Conservation (phyloP, 2,888 invertebrate species). For the Nephrotoma flavescens region DNA sequence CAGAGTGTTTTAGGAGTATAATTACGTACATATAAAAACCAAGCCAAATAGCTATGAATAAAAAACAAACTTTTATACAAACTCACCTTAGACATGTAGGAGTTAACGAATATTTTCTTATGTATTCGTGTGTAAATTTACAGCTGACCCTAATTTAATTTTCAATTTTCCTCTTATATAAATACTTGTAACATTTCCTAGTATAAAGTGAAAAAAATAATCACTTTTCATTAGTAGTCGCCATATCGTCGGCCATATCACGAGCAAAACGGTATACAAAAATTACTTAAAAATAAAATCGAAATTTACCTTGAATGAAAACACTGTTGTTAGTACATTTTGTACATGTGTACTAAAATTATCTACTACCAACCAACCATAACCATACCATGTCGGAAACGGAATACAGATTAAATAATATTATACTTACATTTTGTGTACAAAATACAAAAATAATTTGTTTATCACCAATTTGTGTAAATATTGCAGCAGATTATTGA, state of each 20-base stretch:
- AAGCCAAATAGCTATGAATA: no score
- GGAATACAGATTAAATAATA: neutral
- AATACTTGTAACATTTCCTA: neutral
- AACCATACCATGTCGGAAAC: neutral
- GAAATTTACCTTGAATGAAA: neutral
- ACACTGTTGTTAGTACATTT: neutral
- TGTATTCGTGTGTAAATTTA: neutral
- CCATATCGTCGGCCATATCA: neutral
- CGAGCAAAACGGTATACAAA: neutral
- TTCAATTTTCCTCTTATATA: neutral
- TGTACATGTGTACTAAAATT: neutral
- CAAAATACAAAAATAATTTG: neutral
- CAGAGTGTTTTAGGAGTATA: neutral
- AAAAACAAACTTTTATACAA: neutral
- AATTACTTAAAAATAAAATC: neutral
- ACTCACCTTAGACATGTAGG: neutral
- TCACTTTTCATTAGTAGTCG: neutral
- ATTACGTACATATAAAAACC: no score
- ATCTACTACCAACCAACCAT: neutral
- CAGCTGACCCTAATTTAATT: neutral
- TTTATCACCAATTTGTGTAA: neutral
- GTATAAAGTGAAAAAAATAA: neutral
- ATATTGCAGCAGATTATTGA: neutral
- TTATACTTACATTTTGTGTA: neutral
- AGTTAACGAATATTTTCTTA: neutral